phyloP scores from a whole-genome alignment of 2,797 vertebrate genomes.

The Semaprochilodus insignis region DNA sequence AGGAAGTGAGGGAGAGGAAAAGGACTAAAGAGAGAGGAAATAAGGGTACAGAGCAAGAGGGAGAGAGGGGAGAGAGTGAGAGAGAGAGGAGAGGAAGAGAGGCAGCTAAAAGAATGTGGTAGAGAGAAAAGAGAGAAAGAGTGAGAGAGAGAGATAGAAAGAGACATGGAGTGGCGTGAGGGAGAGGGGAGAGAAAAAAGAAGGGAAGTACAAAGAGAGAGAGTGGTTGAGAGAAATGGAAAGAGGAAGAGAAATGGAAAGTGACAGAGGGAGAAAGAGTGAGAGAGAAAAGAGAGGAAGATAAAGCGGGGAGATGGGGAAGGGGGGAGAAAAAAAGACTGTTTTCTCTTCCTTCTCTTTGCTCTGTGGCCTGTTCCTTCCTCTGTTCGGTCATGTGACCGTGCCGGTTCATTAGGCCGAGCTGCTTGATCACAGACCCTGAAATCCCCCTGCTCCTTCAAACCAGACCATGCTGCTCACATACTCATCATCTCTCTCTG shows the following conservation, averaged over 20 bases:
- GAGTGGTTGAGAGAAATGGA: background rate
- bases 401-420: conserved; percentile 71
- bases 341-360: conserved; percentile 22
- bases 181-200: background rate
- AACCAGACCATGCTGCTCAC: conserved; percentile 60
- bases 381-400: conserved; percentile 54
- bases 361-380: conserved; percentile 30
- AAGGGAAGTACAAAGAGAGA: background rate
- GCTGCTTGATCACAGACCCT: conserved; percentile 70
- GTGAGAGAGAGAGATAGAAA: background rate
- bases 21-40: background rate
- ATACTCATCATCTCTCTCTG: conserved; percentile 48
- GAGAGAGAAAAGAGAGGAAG: background rate
- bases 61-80: background rate
- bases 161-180: background rate
- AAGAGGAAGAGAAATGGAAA: background rate
- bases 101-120: too few species aligned
- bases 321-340: conserved; percentile 13
- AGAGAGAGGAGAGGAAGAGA: too few species aligned
- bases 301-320: conserved; percentile 19
- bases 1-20: background rate
- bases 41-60: background rate
- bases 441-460: conserved; percentile 59
- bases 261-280: background rate
- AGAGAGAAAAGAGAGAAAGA: background rate